These are phyloP conservation scores for Drosophila ananassae DNA, from an alignment of 1,140 invertebrate species.

Conservation along the genomic window DNA sequence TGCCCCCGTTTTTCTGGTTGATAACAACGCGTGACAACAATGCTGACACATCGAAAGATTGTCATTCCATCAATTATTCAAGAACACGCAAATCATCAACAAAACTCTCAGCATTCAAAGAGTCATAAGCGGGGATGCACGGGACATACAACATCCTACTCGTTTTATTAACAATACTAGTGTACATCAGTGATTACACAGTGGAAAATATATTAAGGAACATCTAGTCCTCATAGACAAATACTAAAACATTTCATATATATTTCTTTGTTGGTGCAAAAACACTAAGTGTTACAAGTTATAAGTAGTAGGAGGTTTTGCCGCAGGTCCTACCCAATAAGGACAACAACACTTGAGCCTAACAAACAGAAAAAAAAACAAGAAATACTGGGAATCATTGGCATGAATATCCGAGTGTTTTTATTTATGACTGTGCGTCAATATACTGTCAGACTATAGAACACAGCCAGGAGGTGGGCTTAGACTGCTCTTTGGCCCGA, in stretches of 20 bases:
- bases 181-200: slow-evolving; percentile 22
- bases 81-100: slow-evolving; percentile 62
- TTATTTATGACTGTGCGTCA: slow-evolving; percentile 77
- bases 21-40: slow-evolving; percentile 71
- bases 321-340: slow-evolving; percentile 66
- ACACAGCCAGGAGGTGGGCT: slow-evolving; percentile 5
- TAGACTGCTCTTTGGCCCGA: slow-evolving; percentile 50
- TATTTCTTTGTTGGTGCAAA: slow-evolving; percentile 21
- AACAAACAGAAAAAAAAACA: slow-evolving; percentile 2
- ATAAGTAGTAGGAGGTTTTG: slow-evolving; percentile 56
- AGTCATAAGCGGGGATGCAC: slow-evolving; percentile 16
- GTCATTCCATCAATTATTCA: slow-evolving; percentile 80
- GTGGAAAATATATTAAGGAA: too few species aligned
- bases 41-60: slow-evolving; percentile 79
- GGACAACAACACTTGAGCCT: slow-evolving; percentile 30
- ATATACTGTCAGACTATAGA: slow-evolving; percentile 39
- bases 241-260: neutral
- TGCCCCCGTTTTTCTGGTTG: slow-evolving; percentile 36
- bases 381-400: slow-evolving; percentile 43
- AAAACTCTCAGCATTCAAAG: slow-evolving; percentile 57
- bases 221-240: too few species aligned
- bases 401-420: slow-evolving; percentile 81
- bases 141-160: neutral
- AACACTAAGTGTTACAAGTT: slow-evolving; percentile 75
- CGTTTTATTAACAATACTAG: neutral